A percentile compares a stretch with the other conserved stretches of the same genome.
Conservation (phyloP, 2,797 vertebrate species). For the Diplodus sargus region DNA sequence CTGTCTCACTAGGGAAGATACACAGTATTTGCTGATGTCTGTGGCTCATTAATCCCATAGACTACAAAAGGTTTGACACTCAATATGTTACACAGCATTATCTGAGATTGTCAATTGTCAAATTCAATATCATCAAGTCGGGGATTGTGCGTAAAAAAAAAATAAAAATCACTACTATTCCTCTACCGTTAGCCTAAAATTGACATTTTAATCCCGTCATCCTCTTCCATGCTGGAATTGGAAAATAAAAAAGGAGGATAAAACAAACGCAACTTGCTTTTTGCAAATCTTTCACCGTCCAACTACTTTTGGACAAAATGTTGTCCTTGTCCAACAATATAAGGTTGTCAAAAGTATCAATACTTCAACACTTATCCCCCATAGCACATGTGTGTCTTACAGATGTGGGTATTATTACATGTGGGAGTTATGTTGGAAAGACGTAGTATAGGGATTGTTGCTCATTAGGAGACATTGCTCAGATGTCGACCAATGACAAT, state of each 20-base stretch:
- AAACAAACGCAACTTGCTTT: background rate
- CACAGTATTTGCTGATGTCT: constrained; percentile 10
- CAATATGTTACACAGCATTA: background rate
- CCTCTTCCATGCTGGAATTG: too few relatives aligned
- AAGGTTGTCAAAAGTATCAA: background rate
- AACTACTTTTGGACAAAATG: background rate
- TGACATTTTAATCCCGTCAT: background rate
- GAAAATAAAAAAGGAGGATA: background rate
- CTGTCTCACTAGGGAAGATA: background rate
- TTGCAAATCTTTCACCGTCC: background rate
- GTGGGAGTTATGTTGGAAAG: too few relatives aligned
- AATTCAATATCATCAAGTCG: background rate
- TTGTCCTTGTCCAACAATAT: background rate
- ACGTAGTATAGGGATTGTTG: too few relatives aligned
- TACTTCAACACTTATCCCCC: too few relatives aligned
- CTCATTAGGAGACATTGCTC: too few relatives aligned
- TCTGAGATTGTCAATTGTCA: background rate
- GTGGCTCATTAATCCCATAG: background rate
- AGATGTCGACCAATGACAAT: too few relatives aligned
- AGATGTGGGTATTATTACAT: too few relatives aligned
- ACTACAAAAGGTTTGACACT: background rate
- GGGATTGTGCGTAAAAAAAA: background rate
- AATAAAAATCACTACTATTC: background rate
- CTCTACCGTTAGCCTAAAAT: background rate
- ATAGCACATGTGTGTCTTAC: too few relatives aligned